A percentile compares a stretch with the other conserved stretches of the same genome.
phyloP scores from a whole-genome alignment of 2,113 vertebrate genomes.

The Mirounga angustirostris region DNA sequence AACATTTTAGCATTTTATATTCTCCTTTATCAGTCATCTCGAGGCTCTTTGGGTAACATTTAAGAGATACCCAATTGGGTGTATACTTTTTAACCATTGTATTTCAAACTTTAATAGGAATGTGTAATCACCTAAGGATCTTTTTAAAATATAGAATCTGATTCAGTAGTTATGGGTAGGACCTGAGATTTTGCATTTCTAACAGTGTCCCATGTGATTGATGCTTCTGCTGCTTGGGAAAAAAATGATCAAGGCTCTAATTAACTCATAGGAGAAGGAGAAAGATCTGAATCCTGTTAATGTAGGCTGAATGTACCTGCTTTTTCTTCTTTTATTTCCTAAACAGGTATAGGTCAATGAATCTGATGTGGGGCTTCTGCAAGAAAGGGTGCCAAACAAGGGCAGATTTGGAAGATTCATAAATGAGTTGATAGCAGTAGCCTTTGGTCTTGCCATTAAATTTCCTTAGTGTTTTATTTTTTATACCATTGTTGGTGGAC shows the following conservation, averaged over 20 bases:
- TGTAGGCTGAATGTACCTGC: neutral
- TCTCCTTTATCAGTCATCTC: neutral
- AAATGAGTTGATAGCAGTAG: neutral
- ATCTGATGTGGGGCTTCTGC: neutral
- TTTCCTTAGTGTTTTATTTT: conserved; percentile 51
- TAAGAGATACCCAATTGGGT: neutral
- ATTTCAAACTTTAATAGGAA: neutral
- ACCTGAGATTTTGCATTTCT: conserved; percentile 27
- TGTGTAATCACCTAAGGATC: neutral
- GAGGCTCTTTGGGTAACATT: neutral
- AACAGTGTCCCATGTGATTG: neutral
- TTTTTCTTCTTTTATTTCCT: neutral
- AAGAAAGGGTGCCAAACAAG: neutral
- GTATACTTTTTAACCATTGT: neutral
- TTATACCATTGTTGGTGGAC: neutral
- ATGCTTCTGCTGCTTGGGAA: neutral
- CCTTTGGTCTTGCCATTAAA: neutral
- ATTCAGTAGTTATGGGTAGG: neutral
- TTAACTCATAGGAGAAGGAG: neutral
- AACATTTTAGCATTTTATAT: conserved; percentile 9
- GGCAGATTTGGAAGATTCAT: neutral
- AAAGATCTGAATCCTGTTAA: neutral
- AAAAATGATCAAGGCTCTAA: neutral
- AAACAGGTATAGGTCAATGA: neutral
- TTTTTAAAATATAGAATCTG: conserved; percentile 10